phyloP scores from a whole-genome alignment of 2,113 vertebrate genomes.

The Plotosus lineatus region DNA sequence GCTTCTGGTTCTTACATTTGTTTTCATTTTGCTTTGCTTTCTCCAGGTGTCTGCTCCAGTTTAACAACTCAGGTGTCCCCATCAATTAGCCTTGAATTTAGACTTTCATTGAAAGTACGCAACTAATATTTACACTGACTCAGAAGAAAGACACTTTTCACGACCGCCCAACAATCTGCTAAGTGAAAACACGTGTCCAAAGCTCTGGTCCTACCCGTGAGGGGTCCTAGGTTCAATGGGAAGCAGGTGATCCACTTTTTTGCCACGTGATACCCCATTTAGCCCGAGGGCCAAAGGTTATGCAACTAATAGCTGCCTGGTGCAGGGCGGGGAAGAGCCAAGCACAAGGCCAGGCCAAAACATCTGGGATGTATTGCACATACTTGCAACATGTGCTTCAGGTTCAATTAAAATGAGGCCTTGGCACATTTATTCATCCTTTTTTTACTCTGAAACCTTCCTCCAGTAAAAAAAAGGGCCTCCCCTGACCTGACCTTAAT shows the following conservation, averaged over 20 bases:
- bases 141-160: conserved; percentile 91
- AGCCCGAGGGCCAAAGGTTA: conserved; percentile 92
- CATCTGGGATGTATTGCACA: conserved; percentile 93
- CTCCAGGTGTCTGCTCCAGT: conserved; percentile 61
- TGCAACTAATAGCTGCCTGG: conserved; percentile 93
- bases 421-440: conserved; percentile 97
- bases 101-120: conserved; percentile 78
- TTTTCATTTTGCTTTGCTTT: conserved; percentile 16
- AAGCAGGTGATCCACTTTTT: conserved; percentile 92
- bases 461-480: conserved; percentile 72
- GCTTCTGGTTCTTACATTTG: conserved; percentile 4
- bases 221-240: conserved; percentile 85
- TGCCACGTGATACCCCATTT: conserved; percentile 91
- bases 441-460: conserved; percentile 67
- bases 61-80: conserved; percentile 68
- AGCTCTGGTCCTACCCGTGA: conserved; percentile 80
- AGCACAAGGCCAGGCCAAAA: conserved; percentile 76
- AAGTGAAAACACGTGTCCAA: conserved; percentile 86
- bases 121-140: conserved; percentile 79
- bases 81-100: conserved; percentile 75
- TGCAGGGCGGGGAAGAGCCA: conserved; percentile 79
- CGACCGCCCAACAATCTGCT: conserved; percentile 86
- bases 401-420: conserved; percentile 96
- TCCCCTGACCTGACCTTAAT: conserved; percentile 80
- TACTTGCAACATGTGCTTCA: conserved; percentile 93